phyloP scores from a whole-genome alignment of 92 coral and sea anemone species.

The Porites cylindrica region DNA sequence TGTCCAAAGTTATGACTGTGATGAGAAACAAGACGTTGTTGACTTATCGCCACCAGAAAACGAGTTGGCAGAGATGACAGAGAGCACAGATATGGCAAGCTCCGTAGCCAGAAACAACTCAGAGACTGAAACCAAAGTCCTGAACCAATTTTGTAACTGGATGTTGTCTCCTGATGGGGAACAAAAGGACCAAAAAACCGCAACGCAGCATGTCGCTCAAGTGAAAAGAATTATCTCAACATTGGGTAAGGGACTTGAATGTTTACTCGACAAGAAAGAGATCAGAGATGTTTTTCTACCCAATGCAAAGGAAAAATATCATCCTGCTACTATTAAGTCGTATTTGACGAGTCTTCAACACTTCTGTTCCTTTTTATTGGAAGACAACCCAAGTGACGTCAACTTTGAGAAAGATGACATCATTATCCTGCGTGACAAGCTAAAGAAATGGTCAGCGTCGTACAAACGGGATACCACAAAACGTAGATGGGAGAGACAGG shows the following conservation, averaged over 20 bases:
- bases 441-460: conserved; percentile 66
- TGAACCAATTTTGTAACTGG: conserved; percentile 61
- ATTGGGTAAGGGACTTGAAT: conserved; percentile 36
- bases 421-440: conserved; percentile 52
- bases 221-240: conserved; percentile 34
- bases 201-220: conserved; percentile 66
- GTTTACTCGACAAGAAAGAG: conserved; percentile 59
- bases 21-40: not conserved
- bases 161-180: conserved; percentile 78
- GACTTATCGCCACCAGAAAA: conserved; percentile 1
- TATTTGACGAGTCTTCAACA: conserved; percentile 79
- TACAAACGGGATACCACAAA: conserved; percentile 58
- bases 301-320: conserved; percentile 58
- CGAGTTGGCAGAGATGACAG: not conserved
- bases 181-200: conserved; percentile 71
- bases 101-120: conserved; percentile 8
- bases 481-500: conserved; percentile 38
- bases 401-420: conserved; percentile 44
- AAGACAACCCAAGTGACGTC: conserved; percentile 65
- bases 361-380: conserved; percentile 57
- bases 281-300: conserved; percentile 64
- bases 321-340: conserved; percentile 72
- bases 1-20: not conserved
- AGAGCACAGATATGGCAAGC: not conserved
- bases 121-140: conserved; percentile 21